These are phyloP conservation scores for Dugesia japonica DNA, from an alignment of 2,888 invertebrate species.

Conservation along the genomic window DNA sequence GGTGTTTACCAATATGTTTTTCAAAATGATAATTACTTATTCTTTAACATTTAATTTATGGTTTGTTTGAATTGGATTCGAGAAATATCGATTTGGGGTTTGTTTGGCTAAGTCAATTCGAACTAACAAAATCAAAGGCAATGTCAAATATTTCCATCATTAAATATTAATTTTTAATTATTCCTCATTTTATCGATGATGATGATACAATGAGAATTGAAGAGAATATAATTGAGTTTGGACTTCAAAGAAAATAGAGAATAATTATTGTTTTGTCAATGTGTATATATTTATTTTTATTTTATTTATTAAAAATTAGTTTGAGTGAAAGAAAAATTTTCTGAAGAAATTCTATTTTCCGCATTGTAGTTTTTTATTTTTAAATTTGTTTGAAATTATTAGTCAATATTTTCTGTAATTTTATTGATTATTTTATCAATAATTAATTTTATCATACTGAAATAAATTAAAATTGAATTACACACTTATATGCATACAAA, in stretches of 20 bases:
- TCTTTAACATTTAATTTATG: slow-evolving; percentile 15
- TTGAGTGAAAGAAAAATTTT: neutral
- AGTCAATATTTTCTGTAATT: no score
- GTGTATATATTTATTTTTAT: neutral
- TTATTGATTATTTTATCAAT: no score
- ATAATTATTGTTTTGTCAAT: neutral
- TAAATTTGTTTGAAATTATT: no score
- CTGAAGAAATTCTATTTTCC: no score
- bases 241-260: neutral
- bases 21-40: neutral
- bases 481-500: no score
- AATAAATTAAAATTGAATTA: no score
- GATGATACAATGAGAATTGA: neutral
- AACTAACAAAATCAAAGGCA: slow-evolving; percentile 13
- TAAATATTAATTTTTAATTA: slow-evolving; percentile 20
- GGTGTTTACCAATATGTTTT: neutral
- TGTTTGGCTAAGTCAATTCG: neutral
- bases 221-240: neutral
- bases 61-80: slow-evolving; percentile 14
- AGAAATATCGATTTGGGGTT: slow-evolving; percentile 16
- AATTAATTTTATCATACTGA: no score
- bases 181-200: neutral
- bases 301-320: neutral
- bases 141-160: slow-evolving; percentile 20
- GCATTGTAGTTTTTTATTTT: no score